Percentiles rank a stretch among this genome's conserved stretches.
Conservation (phyloP, 53 echinoderm and acorn worm genomes). For the Zoroaster sp. region DNA sequence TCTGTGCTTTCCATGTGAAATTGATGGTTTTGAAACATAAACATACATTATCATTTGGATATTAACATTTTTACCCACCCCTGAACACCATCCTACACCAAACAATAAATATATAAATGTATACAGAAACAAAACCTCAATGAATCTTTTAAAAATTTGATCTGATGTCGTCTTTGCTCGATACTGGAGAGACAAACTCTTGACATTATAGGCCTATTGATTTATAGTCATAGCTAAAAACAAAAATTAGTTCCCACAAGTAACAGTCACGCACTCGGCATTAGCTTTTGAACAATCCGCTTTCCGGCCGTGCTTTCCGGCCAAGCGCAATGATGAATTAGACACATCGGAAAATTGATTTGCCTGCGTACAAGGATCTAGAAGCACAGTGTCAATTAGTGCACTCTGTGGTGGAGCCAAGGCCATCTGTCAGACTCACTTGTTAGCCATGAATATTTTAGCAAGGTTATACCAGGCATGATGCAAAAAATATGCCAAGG, state of each 20-base stretch:
- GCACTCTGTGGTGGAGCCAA: not conserved
- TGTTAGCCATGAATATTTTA: not conserved
- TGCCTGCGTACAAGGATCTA: not conserved
- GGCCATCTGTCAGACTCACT: not conserved
- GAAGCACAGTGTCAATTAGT: not conserved
- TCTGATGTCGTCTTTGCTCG: too few species aligned
- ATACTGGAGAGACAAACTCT: not conserved
- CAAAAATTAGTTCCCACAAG: not conserved
- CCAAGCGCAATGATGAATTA: not conserved
- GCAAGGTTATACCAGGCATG: not conserved
- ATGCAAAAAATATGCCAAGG: too few species aligned
- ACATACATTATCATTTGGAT: too few species aligned
- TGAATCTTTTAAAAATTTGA: too few species aligned
- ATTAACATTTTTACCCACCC: too few species aligned
- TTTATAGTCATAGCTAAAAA: not conserved
- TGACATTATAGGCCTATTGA: not conserved
- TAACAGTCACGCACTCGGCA: conserved; percentile 19
- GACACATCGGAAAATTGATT: conserved; percentile 17
- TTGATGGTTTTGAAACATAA: too few species aligned
- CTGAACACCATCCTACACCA: not conserved
- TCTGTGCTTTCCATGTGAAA: too few species aligned
- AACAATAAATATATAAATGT: not conserved
- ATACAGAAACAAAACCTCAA: not conserved
- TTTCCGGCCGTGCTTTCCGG: not conserved
- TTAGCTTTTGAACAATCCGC: conserved; percentile 41